A percentile compares a stretch with the other conserved stretches of the same genome.
Evolutionary conservation across 2,888 invertebrate species (phyloP).

Genomic region (Drepanosiphum platanoidis): DNA sequence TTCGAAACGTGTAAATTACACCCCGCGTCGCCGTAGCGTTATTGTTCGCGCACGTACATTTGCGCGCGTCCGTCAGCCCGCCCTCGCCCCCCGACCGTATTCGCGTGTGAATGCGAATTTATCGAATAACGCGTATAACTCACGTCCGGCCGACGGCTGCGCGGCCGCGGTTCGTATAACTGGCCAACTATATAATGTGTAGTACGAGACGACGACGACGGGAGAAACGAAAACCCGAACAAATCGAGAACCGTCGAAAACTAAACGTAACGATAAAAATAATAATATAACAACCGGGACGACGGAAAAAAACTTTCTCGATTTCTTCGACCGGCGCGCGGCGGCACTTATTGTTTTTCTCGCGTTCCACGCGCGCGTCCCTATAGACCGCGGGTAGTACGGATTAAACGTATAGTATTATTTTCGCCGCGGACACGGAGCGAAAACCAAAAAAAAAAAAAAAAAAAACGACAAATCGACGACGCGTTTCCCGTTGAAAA

Average conservation of each 20-base stretch:
- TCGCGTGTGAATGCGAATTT: neutral
- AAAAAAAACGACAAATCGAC: neutral
- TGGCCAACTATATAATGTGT: too few species aligned
- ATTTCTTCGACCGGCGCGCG: too few species aligned
- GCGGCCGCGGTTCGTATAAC: too few species aligned
- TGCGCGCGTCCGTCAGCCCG: neutral
- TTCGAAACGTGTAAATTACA: slow-evolving; percentile 23
- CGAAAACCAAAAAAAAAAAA: too few species aligned
- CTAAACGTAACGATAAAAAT: neutral
- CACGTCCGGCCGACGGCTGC: neutral
- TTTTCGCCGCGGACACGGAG: too few species aligned
- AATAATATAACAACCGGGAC: neutral
- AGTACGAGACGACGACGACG: too few species aligned
- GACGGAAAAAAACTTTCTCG: too few species aligned
- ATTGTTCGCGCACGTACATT: neutral
- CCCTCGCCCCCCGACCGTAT: neutral
- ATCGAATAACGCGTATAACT: neutral
- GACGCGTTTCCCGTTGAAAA: neutral
- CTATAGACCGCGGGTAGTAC: too few species aligned
- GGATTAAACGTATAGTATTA: too few species aligned
- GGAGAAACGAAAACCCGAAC: too few species aligned
- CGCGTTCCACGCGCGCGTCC: too few species aligned
- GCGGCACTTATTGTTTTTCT: too few species aligned
- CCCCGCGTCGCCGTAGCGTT: neutral
- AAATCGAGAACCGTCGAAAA: neutral